Base-by-base conservation (phyloP, 2,797 vertebrate species). In the Leptodactylus fallax region DNA sequence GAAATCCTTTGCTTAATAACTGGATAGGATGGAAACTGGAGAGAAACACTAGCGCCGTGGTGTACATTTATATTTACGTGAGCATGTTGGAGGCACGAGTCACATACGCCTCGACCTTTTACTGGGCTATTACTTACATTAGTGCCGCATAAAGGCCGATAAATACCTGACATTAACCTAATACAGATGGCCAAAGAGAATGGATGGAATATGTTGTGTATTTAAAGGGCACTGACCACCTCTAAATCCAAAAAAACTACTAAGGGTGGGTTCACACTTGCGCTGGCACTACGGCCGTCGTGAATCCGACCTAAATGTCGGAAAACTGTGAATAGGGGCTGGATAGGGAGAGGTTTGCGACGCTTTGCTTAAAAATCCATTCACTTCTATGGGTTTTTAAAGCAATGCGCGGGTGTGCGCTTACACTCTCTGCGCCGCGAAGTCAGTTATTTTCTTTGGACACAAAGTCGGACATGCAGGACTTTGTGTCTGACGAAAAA, bases 1-100 rank as follows among this genome's bases (percentile, higher is more conserved):
- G 84, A 65, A 79, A 55, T 61, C 10, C 47, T 85, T 60, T 19
- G 25, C 49, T 79, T 77, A 85, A 76, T 85, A 77, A 74, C 71
- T 77, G 56, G 23, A 61, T 23, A 23, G 71, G 74, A 85, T 60
- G 83, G 27, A 23, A 51, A 23, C 71, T 7, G 55, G 81, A 55
- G 56, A 61, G 83, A 47, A n/a, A 21, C 69, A 21, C 19, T 63
- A 45, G 60, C 60, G 65, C 27, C 23, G 49, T 2, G 23, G 23
- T 21, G 63, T 12, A 23, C 60, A 65, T 63, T 78, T 79, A 85
- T 19, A 79, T 67, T 77, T 77, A 77, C 56, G 13, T 0, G 27
- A 76, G 55, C 13, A 49, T 17, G 25, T 85, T n/a, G 0, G 21
- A 61, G 71, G 55, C 71, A 77, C 45, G 71, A n/a, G 71, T 7